Evolutionary conservation across 35 echinoderm and acorn worm genomes (phyloP), one percentile per base, ranked within the genome.

Genomic region (Diadema setosum): DNA sequence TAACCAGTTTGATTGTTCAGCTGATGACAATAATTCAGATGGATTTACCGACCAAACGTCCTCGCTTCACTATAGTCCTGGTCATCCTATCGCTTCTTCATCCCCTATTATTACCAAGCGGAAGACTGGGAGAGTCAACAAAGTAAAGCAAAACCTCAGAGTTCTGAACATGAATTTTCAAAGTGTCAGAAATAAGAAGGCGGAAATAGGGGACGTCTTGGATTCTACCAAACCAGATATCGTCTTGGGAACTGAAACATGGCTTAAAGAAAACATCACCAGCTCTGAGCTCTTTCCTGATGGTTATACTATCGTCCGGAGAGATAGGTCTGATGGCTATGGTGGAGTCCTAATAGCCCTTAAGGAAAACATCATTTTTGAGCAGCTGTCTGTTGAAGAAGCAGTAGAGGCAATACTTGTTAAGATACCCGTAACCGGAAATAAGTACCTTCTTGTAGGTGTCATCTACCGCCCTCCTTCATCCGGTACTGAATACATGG

Each of bases 81-180:
- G n/a, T n/a, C n/a, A n/a, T n/a, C n/a, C n/a, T n/a, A n/a, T n/a
- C n/a, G n/a, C n/a, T n/a, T n/a, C n/a, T n/a, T n/a, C n/a, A n/a
- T n/a, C n/a, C n/a, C n/a, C n/a, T n/a, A n/a, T n/a, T n/a, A n/a
- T n/a, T n/a, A n/a, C n/a, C n/a, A n/a, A n/a, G n/a, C n/a, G n/a
- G n/a, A n/a, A n/a, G n/a, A n/a, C n/a, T n/a, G n/a, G n/a, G n/a
- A n/a, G n/a, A n/a, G n/a, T n/a, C n/a, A n/a, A n/a, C n/a, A n/a
- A n/a, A n/a, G n/a, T n/a, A n/a, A n/a, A n/a, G n/a, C n/a, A n/a
- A n/a, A n/a, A n/a, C n/a, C n/a, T 84, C 18, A 90, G 56, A 90
- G 45, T 90, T 57, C 30, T 88, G 4, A 81, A 31, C 18, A 52
- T 81, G 5, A 88, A 88, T 37, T 88, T 88, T 43, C 86, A 88